Evolutionary conservation across 2,888 invertebrate species (phyloP), one percentile per base, ranked within the genome.

Genomic region (Nesidiocoris tenuis): DNA sequence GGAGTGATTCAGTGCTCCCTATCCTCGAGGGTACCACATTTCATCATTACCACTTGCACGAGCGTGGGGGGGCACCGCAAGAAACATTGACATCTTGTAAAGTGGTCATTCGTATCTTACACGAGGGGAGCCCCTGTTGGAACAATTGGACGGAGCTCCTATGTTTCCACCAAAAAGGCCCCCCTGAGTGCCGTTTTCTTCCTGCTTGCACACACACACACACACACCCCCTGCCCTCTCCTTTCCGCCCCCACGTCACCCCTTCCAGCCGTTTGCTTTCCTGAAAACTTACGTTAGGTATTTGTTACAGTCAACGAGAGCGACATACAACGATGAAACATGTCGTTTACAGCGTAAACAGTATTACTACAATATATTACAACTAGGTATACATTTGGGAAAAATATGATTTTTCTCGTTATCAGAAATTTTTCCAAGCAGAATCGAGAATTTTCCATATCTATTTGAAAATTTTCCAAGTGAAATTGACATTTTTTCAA

Each of bases 81-180:
- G 25, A 65, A 21, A 24, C 65, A 65, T 65, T 65, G 65, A 65
- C 65, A 65, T 65, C 65, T 24, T 65, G 39, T 65, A 65, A 65
- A 65, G 65, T 65, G 65, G 65, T 65, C 65, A 65, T 65, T 65
- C 23, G 65, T 59, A 59, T 59, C 19, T 3, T 39, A 39, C 39
- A 39, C 39, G 12, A 39, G 39, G 12, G 12, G 39, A 39, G 39
- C 5, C 39, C 39, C 12, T 3, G 5, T 21, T 23, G 24, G 65
- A 65, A 65, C 65, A 65, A 65, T 65, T 65, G 65, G 59, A 59
- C 16, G 5, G n/a, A 39, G 67, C 39, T 22, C 56, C 54, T 56
- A 39, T 56, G 22, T 68, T 18, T 68, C 56, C 54, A 23, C 39
- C 39, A 54, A 54, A 63, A 39, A 39, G 39, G 61, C 18, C 12